phyloP scores from a whole-genome alignment of 2,113 vertebrate genomes.

The Myrmophylax atrothorax region DNA sequence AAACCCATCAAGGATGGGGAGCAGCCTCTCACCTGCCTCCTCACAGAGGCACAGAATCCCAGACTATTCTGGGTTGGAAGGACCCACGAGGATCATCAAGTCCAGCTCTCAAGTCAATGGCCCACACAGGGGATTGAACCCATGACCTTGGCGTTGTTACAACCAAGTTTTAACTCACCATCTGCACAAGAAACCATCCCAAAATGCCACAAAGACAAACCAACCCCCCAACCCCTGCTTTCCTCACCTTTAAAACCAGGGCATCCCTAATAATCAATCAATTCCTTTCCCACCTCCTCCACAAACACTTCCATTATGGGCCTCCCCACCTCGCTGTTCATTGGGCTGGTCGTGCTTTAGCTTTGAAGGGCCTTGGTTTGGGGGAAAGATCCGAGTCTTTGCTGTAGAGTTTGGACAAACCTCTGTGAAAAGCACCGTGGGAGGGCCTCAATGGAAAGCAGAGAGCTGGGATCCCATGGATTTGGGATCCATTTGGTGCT shows the following conservation, averaged over 20 bases:
- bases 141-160: no score
- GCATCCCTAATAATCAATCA: no score
- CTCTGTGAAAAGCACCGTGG: background rate
- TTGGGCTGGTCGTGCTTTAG: background rate
- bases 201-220: background rate
- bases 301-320: background rate
- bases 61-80: no score
- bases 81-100: no score
- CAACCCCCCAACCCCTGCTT: accelerated
- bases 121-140: no score
- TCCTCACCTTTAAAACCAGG: background rate
- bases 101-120: no score
- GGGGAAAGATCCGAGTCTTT: background rate
- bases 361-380: accelerated
- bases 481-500: accelerated
- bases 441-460: background rate
- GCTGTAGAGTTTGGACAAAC: background rate
- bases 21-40: background rate
- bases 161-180: accelerated
- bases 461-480: background rate
- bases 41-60: no score
- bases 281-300: background rate
- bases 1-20: background rate
- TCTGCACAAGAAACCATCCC: background rate
- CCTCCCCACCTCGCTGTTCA: accelerated